A percentile compares a stretch with the other conserved stretches of the same genome.
Conservation (phyloP, 2,797 vertebrate species). For the Takifugu rubripes region DNA sequence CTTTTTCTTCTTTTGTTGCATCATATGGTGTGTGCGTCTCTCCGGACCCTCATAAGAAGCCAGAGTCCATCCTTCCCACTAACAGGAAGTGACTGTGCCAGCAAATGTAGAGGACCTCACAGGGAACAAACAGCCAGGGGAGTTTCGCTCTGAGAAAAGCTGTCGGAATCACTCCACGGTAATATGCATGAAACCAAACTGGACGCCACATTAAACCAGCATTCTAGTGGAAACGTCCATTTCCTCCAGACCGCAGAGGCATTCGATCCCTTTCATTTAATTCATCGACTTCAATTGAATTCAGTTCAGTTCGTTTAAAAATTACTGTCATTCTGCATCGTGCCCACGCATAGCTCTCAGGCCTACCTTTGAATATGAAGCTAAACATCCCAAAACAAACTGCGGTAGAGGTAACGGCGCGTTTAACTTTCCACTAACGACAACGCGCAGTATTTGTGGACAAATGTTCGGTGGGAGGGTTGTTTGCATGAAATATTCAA, state of each 20-base stretch:
- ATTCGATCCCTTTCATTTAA: conserved; percentile 22
- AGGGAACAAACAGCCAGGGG: conserved; percentile 37
- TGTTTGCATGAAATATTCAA: no score
- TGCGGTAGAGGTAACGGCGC: neutral
- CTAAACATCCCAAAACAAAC: neutral
- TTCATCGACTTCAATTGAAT: conserved; percentile 15
- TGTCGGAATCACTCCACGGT: conserved; percentile 39
- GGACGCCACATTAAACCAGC: conserved; percentile 51
- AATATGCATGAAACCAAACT: conserved; percentile 40
- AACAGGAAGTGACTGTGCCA: conserved; percentile 27
- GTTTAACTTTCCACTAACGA: no score
- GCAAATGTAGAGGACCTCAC: conserved; percentile 32
- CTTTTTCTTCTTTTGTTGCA: neutral
- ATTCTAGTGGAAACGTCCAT: conserved; percentile 30
- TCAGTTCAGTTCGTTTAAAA: conserved; percentile 15
- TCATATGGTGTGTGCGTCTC: neutral
- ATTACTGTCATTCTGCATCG: conserved; percentile 11
- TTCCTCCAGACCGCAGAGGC: conserved; percentile 11
- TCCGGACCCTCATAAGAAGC: conserved; percentile 6
- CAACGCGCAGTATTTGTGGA: no score
- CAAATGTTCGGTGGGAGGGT: no score
- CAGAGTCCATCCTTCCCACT: conserved; percentile 19
- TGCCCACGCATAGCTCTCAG: neutral
- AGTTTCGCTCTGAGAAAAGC: conserved; percentile 43
- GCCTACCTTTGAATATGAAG: neutral